These are phyloP conservation scores for Labeo catla DNA, from an alignment of 2,113 vertebrate species.

Conservation along the genomic window DNA sequence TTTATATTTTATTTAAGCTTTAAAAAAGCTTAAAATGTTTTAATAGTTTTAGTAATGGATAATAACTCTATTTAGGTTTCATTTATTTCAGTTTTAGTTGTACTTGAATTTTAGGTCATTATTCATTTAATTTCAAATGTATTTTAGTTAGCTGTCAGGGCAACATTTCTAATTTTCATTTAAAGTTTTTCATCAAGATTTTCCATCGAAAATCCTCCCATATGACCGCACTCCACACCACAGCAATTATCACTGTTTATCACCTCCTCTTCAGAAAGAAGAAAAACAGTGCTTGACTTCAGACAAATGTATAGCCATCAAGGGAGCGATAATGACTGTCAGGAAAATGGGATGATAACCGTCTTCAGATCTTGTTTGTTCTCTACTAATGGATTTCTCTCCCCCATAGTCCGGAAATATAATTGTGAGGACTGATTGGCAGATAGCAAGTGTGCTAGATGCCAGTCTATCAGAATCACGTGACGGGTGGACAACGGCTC, in stretches of 20 bases:
- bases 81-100: not conserved
- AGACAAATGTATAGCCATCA: slow-evolving; percentile 72
- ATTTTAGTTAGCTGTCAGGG: too few relatives aligned
- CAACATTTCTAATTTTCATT: not conserved
- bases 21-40: too few relatives aligned
- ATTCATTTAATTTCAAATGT: too few relatives aligned
- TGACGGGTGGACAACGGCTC: slow-evolving; percentile 70
- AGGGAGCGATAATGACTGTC: slow-evolving; percentile 77
- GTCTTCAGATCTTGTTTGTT: slow-evolving; percentile 76
- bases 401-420: slow-evolving; percentile 77
- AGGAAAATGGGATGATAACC: slow-evolving; percentile 77
- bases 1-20: too few relatives aligned
- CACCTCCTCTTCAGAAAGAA: slow-evolving; percentile 69
- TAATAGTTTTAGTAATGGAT: too few relatives aligned
- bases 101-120: not conserved
- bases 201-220: slow-evolving; percentile 21
- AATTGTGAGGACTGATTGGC: slow-evolving; percentile 76
- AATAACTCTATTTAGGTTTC: not conserved
- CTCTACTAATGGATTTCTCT: slow-evolving; percentile 76
- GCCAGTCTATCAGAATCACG: slow-evolving; percentile 76
- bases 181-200: not conserved
- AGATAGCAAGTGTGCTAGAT: slow-evolving; percentile 72
- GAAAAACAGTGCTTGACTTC: slow-evolving; percentile 70
- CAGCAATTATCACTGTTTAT: slow-evolving; percentile 43
- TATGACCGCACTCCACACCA: slow-evolving; percentile 41